Base-by-base conservation (phyloP, 2,797 vertebrate genomes). In the Silurus aristotelis region DNA sequence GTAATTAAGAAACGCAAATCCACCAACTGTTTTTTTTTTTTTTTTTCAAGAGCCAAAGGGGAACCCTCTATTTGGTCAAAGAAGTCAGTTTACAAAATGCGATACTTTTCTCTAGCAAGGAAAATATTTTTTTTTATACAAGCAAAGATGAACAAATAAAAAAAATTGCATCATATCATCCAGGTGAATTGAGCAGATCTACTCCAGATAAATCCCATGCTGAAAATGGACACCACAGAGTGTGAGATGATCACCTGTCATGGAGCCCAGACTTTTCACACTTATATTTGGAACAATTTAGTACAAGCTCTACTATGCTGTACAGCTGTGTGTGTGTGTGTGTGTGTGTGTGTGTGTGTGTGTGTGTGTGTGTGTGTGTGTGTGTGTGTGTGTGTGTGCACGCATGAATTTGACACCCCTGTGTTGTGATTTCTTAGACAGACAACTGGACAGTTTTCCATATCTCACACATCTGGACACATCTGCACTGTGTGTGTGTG, bases 311-410 rank as follows among this genome's bases (percentile, higher is more conserved):
- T 38, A 38, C 38, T 38, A 38, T 43, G 7, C 80, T 9, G 80
- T 71, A 38, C 66, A 31, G 52, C 66, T 82, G 48, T 55, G 64
- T 58, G 73, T 55, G 61, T 75, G 48, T 55, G 27, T 6, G 66
- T 31, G 66, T 43, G 55, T 31, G 58, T 4, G 55, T 4, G 27
- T 71, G 46, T 80, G 78, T 80, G 61, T 64, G 78, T 66, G 43
- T 66, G 15, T 46, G 31, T 60, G 68, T n/a, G 66, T 17, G 27
- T 6, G 66, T 31, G 66, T 43, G 55, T 31, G 58, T 4, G 55
- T 5, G 27, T 82, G 46, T 80, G 79, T 80, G 61, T 64, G 79
- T 66, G 43, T 67, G 15, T 46, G 38, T 60, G 68, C 19, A 31
- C 17, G 68, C 68, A 5, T 43, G 63, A 25, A 75, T 66, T 17